phyloP scores from a whole-genome alignment of 23 tunicate genomes.

The Halocynthia roretzi region DNA sequence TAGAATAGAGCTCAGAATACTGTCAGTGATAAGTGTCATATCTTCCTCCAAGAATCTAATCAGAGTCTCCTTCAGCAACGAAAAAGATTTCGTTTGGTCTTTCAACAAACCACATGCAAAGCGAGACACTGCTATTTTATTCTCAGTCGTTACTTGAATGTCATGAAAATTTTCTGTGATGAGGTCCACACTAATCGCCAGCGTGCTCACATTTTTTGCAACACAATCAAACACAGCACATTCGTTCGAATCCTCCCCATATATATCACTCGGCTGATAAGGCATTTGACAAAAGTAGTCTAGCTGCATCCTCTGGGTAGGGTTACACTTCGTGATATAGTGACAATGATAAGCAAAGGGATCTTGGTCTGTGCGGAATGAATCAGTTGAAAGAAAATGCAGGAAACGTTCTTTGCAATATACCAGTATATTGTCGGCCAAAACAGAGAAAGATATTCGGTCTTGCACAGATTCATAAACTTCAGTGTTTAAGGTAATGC shows the following conservation, averaged over 20 bases:
- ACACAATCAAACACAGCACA: conserved; percentile 4
- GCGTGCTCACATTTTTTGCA: not conserved
- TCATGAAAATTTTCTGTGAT: not conserved
- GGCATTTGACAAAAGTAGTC: conserved; percentile 14
- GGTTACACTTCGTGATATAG: not conserved
- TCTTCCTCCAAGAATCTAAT: not conserved
- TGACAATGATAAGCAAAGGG: conserved; percentile 1
- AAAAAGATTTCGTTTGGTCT: not conserved
- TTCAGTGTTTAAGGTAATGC: too few relatives aligned
- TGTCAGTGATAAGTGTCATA: conserved; percentile 1
- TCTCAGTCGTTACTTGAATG: not conserved
- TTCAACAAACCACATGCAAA: not conserved
- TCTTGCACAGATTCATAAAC: not conserved
- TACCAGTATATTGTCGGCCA: conserved; percentile 4
- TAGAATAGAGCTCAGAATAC: not conserved
- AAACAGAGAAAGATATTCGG: not conserved
- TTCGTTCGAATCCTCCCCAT: not conserved
- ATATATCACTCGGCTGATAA: not conserved
- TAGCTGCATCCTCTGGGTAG: not conserved
- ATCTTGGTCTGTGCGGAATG: not conserved
- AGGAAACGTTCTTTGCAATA: not conserved
- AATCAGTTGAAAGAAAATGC: conserved; percentile 11
- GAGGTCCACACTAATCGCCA: not conserved
- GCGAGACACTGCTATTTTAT: conserved; percentile 8
- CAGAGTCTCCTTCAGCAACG: not conserved